Base-by-base conservation (phyloP, 2,113 vertebrate species). In the Gobius niger region DNA sequence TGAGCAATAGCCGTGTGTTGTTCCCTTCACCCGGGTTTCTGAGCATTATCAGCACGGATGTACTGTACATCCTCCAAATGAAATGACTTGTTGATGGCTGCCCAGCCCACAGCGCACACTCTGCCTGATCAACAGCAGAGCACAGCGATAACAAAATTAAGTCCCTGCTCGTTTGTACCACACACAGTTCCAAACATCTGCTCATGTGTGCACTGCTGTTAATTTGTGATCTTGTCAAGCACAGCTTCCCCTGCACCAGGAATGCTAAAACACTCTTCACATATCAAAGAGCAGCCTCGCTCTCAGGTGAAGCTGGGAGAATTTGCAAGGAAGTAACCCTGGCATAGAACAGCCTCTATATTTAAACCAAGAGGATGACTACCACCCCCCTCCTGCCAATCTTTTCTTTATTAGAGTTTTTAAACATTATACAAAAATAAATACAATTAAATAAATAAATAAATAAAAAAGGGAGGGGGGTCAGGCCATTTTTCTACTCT, bases 71-170 rank as follows among this genome's bases (percentile, higher is more conserved):
- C 64, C 47, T 78, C 62, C 34, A 18, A 77, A 73, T 79, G 61
- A 87, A 83, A 82, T 68, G 80, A 75, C 84, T 85, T 77, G 82
- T 76, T 89, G 84, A 87, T 65, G 52, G 78, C 24, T 75, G 18
- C 84, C 70, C 78, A 61, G 2, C 81, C 84, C 69, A 3, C 12
- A 49, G 40, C 65, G 11, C 40, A 65, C 77, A 24, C 42, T 68
- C 65, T 81, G 86, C 87, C 84, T 65, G 73, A 82, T 69, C 63
- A 84, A 82, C 78, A 82, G 80, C 88, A 90, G 86, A 78, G 19
- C 83, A 49, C 72, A 49, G 12, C 75, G 78, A 42, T 60, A 85
- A 87, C 88, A 80, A 63, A 84, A 85, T 85, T 84, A 86, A 14
- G 50, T 62, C 57, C 40, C 40, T 65, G 71, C 74, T 47, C 24